Evolutionary conservation across 2,113 vertebrate genomes (phyloP), one percentile per base, ranked within the genome.

Genomic region (Microcebus murinus): DNA sequence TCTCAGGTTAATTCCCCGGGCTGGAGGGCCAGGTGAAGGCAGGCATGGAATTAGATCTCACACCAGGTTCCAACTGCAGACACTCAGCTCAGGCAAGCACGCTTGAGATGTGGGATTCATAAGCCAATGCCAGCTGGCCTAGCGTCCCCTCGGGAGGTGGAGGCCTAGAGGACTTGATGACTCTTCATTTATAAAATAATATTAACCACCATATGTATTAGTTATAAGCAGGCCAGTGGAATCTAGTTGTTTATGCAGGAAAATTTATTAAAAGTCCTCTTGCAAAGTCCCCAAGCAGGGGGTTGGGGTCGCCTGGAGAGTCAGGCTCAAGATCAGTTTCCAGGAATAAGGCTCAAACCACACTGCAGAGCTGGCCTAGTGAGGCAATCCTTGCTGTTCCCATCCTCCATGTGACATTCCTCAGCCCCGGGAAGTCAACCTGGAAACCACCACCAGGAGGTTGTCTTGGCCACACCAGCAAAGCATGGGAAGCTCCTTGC

Each of bases 401-500:
- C 36, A 8, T 34, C 12, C 18, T 89, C 52, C 74, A 34, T 20
- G 74, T 3, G 10, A 39, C 23, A 10, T 25, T 8, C 29, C 2
- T 9, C 39, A 36, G 50, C 23, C 82, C 70, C 27, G 6, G 50
- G 81, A 68, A 42, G 20, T 25, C 45, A 31, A 12, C 70, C 48
- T 39, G 42, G 20, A 82, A 36, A 14, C 36, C 6, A 15, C 15
- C 36, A 3, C 10, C 10, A 23, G 39, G 6, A 23, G 10, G 6
- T 48, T 25, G 25, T 34, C 4, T 71, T 42, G 2, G 0, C 39
- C 77, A 29, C 5, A 14, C 36, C 29, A 45, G 42, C 6, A 29
- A 42, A 42, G 4, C 45, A 3, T 1, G 1, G 12, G 8, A 83
- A 13, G 25, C 18, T 61, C 52, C 52, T 39, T 1, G 0, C 9